These are phyloP conservation scores for Polia nebulosa DNA, from an alignment of 2,888 invertebrate species.

Conservation along the genomic window DNA sequence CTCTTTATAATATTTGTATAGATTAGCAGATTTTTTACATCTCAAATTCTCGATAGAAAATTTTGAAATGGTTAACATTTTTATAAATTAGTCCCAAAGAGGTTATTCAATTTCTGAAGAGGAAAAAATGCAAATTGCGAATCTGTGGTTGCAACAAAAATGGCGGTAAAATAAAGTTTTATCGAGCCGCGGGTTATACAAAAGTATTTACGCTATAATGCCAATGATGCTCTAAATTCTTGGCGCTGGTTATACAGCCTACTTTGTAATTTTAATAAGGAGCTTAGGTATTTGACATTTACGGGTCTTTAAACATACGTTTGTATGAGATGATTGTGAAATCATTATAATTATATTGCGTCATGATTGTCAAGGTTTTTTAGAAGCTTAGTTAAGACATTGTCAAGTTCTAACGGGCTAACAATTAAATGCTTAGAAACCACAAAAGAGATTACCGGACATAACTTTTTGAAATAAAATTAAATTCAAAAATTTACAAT, in stretches of 20 bases:
- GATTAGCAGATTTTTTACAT: too few species aligned
- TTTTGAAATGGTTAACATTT: too few species aligned
- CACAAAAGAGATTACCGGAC: background rate
- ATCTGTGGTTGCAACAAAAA: conserved; percentile 32
- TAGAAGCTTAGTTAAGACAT: conserved; percentile 23
- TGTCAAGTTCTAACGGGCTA: background rate
- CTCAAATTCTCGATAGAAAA: too few species aligned
- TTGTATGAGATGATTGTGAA: conserved; percentile 6
- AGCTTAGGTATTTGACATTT: conserved; percentile 25
- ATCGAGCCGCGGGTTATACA: conserved; percentile 18
- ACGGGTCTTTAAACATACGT: conserved; percentile 5
- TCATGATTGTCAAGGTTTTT: conserved; percentile 3
- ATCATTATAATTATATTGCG: background rate
- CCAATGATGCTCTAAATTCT: conserved; percentile 46
- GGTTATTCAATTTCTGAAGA: conserved; percentile 6
- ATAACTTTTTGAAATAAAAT: background rate
- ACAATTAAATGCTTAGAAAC: background rate
- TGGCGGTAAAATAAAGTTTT: conserved; percentile 37
- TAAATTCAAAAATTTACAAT: background rate
- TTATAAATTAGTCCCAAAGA: too few species aligned
- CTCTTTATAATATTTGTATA: too few species aligned
- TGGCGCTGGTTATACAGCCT: conserved; percentile 27
- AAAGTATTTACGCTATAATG: conserved; percentile 53
- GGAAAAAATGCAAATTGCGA: conserved; percentile 41
- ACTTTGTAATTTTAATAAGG: conserved; percentile 55